Evolutionary conservation across 2,113 vertebrate species (phyloP).

Genomic region (Dasyprocta punctata): DNA sequence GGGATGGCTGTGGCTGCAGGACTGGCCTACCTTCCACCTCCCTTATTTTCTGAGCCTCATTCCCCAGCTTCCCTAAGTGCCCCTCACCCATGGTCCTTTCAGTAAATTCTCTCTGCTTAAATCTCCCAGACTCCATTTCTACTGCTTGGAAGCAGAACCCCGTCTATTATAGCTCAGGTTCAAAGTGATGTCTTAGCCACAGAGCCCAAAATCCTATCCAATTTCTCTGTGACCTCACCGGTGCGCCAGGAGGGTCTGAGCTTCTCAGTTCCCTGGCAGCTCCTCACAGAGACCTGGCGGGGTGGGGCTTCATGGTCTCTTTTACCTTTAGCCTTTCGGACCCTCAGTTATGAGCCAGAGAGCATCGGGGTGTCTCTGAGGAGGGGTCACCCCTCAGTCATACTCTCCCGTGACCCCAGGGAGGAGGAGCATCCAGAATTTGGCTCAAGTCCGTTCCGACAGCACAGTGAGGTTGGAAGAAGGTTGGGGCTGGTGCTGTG

Average conservation of each 20-base stretch:
- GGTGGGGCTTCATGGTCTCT: fast-evolving
- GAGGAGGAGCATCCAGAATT: neutral
- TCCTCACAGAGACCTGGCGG: neutral
- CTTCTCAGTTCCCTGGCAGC: fast-evolving
- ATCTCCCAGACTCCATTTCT: neutral
- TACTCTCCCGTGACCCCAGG: neutral
- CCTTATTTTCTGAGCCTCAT: neutral
- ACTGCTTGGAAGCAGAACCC: neutral
- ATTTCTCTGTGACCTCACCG: neutral
- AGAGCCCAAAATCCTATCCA: neutral
- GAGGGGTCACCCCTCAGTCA: neutral
- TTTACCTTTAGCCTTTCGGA: neutral
- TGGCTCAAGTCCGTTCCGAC: neutral
- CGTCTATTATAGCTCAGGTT: neutral
- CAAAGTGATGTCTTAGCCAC: neutral
- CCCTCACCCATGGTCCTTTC: neutral
- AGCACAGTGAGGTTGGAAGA: constrained; percentile 65
- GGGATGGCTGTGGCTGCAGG: neutral
- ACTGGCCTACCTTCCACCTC: neutral
- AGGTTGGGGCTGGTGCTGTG: constrained; percentile 44
- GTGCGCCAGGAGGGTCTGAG: neutral
- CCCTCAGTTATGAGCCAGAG: too few relatives aligned
- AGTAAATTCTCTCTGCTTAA: neutral
- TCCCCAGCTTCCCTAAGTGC: neutral
- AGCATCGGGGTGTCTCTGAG: neutral